Conservation (phyloP, 2,888 invertebrate species). For the Coelinius sp. region DNA sequence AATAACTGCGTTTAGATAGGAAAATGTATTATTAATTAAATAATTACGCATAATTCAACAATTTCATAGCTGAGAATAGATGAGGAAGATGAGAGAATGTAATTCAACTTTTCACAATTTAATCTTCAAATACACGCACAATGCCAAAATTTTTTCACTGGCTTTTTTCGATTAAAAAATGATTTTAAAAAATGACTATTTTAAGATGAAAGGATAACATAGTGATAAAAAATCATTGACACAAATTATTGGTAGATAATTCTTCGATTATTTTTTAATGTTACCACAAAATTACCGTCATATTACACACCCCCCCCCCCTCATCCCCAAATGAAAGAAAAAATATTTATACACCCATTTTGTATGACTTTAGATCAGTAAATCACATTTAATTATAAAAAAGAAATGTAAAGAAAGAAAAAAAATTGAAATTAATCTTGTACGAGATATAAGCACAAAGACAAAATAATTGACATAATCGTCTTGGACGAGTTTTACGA, state of each 20-base stretch:
- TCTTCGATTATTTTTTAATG: constrained; percentile 19
- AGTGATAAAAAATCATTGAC: neutral
- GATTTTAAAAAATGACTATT: neutral
- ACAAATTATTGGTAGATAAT: neutral
- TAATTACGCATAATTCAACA: neutral
- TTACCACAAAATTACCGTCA: constrained; percentile 8
- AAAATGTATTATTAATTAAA: constrained; percentile 15
- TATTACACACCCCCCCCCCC: neutral
- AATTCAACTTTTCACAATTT: neutral
- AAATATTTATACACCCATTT: constrained; percentile 39
- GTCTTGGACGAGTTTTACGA: constrained; percentile 6
- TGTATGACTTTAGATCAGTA: constrained; percentile 32
- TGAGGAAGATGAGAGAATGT: neutral
- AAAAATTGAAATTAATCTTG: constrained; percentile 8
- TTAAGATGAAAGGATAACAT: neutral
- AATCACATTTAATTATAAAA: constrained; percentile 35
- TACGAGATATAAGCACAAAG: constrained; percentile 29
- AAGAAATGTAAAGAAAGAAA: constrained; percentile 17
- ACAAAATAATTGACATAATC: neutral
- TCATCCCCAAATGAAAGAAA: neutral
- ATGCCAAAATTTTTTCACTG: neutral
- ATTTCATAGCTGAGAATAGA: neutral
- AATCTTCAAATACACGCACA: neutral
- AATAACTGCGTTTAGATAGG: constrained; percentile 28
- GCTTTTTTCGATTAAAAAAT: neutral